phyloP scores from a whole-genome alignment of 2,888 invertebrate species.

The Actias luna region DNA sequence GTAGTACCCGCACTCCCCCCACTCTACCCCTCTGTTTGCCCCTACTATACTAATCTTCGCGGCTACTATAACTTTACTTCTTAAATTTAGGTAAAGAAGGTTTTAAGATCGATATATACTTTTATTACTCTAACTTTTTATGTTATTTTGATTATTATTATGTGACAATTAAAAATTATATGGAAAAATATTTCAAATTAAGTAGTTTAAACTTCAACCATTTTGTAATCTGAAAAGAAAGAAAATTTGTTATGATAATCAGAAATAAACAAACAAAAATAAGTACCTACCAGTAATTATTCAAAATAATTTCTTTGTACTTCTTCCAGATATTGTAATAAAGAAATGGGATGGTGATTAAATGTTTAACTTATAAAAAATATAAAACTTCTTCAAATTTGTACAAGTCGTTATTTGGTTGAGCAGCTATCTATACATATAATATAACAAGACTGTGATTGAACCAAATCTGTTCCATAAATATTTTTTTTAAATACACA shows the following conservation, averaged over 20 bases:
- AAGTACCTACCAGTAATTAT: too few species aligned
- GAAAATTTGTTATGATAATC: slow-evolving; percentile 33
- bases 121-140: neutral
- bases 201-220: slow-evolving; percentile 10
- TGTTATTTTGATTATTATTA: neutral
- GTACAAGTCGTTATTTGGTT: too few species aligned
- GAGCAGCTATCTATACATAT: too few species aligned
- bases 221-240: slow-evolving; percentile 53
- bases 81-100: neutral
- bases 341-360: too few species aligned
- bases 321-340: too few species aligned
- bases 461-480: too few species aligned
- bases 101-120: neutral
- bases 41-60: slow-evolving; percentile 10
- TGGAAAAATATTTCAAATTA: neutral
- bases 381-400: too few species aligned
- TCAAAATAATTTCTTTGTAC: too few species aligned
- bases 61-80: slow-evolving; percentile 2
- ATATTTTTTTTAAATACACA: too few species aligned
- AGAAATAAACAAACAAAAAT: too few species aligned
- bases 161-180: neutral
- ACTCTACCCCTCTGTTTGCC: slow-evolving; percentile 14
- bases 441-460: too few species aligned
- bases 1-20: slow-evolving; percentile 42
- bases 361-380: too few species aligned